Conservation (phyloP, 2,888 invertebrate genomes). For the Synanthedon tipuliformis region DNA sequence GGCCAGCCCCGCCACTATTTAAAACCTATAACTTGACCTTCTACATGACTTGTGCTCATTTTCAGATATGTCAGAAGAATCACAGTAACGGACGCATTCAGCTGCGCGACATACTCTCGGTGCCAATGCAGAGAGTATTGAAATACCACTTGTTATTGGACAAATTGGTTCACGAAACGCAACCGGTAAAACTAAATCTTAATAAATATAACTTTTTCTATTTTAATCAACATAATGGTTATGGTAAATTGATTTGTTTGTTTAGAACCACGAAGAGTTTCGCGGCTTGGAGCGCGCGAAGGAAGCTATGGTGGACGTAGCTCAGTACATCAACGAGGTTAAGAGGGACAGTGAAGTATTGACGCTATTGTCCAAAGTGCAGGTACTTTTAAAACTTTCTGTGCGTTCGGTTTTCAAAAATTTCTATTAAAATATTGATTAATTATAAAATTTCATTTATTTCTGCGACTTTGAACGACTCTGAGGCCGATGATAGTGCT, state of each 20-base stretch:
- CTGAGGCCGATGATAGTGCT: too few species aligned
- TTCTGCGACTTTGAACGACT: slow-evolving; percentile 4
- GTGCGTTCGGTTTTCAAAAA: too few species aligned
- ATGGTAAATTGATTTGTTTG: neutral
- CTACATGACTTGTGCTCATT: slow-evolving; percentile 7
- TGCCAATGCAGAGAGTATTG: slow-evolving; percentile 98
- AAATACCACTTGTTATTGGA: slow-evolving; percentile 96
- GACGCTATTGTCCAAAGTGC: slow-evolving; percentile 89
- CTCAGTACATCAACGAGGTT: slow-evolving; percentile 97
- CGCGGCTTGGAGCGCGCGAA: slow-evolving; percentile 86
- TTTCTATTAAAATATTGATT: too few species aligned
- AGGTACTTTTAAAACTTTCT: slow-evolving; percentile 56
- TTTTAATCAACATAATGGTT: too few species aligned
- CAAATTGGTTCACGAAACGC: slow-evolving; percentile 88
- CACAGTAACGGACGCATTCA: slow-evolving; percentile 96
- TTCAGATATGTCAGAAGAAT: slow-evolving; percentile 90
- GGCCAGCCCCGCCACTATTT: neutral
- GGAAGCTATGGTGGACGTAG: slow-evolving; percentile 96
- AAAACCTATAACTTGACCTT: neutral
- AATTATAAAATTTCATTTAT: too few species aligned
- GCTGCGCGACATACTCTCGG: slow-evolving; percentile 93
- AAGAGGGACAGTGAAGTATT: slow-evolving; percentile 96
- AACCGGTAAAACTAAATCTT: slow-evolving; percentile 63
- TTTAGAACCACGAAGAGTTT: slow-evolving; percentile 84
- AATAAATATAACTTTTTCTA: too few species aligned